Base-by-base conservation (phyloP, 2,888 invertebrate genomes). In the Linnaemya tessellans region DNA sequence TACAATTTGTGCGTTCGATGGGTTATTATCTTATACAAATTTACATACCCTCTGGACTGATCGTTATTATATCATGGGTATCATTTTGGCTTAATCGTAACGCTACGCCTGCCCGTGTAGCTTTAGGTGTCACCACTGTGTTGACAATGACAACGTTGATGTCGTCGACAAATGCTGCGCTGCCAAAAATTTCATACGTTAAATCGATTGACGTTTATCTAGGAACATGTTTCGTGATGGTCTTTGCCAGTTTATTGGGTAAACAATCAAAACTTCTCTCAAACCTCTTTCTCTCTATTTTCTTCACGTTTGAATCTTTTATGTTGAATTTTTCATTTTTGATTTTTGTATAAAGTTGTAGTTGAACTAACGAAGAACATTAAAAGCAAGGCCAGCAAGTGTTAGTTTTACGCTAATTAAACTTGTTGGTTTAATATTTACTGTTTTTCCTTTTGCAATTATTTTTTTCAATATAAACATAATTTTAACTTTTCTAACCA, bases 201-300 rank as follows among this genome's bases (percentile, higher is more conserved):
- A 98, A 98, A 93, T 97, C 97, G 90, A 98, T 98, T 93, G 98
- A 98, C 94, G 98, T 98, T 90, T 98, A 98, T 94, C 94, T 98
- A 94, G 98, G 98, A 91, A 98, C 98, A 91, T 98, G 98, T 94
- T 98, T 98, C 97, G 97, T 98, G 93, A 98, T 98, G 98, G 98
- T 98, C 92, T 98, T 98, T 94, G 98, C 98, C 90, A 98, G 98
- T 93, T 94, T 99, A 92, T 94, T 99, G 94, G 98, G 97, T 97
- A 95, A 96, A 94, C 90, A 89, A 89, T 88, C 49, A 71, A 81
- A 80, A 82, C 56, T 75, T 83, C 77, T 80, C 86, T 88, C 84
- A 87, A 75, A 74, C 10, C 54, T 30, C 30, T 75, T 67, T 81
- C 20, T 79, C 41, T 70, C 51, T 73, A 74, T 83, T 77, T 77